phyloP scores from a whole-genome alignment of 1,140 invertebrate genomes.

The Batillaria attramentaria region DNA sequence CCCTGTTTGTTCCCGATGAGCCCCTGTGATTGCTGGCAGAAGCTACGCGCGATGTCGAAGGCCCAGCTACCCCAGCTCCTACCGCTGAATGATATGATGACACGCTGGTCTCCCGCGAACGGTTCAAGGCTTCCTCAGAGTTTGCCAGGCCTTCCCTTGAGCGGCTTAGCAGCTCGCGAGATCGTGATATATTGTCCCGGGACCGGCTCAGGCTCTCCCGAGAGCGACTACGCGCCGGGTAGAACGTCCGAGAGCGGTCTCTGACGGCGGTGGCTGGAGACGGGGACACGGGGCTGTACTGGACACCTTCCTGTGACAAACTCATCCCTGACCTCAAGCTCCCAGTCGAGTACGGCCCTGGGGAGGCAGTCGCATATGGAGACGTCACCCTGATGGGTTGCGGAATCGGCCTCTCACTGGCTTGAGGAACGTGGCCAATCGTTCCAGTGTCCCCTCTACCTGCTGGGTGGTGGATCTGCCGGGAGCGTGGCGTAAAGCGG shows the following conservation, averaged over 20 bases:
- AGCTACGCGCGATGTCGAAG: background rate
- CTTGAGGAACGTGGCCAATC: background rate
- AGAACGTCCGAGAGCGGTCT: slow-evolving; percentile 37
- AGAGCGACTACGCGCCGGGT: slow-evolving; percentile 35
- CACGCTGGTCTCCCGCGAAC: slow-evolving; percentile 24
- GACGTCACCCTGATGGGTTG: slow-evolving; percentile 18
- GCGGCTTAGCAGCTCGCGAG: slow-evolving; percentile 26
- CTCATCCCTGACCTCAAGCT: background rate
- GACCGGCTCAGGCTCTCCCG: slow-evolving; percentile 36
- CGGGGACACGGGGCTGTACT: background rate
- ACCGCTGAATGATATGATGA: slow-evolving; percentile 20
- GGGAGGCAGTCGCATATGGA: slow-evolving; percentile 5
- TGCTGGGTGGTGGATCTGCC: background rate
- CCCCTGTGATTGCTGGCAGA: background rate
- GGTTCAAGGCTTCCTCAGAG: slow-evolving; percentile 22
- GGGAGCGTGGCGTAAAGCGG: slow-evolving; percentile 9
- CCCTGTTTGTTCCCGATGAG: slow-evolving; percentile 1
- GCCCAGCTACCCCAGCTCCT: background rate
- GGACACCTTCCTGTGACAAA: slow-evolving; percentile 20
- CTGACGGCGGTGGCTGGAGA: slow-evolving; percentile 31
- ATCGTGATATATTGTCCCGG: slow-evolving; percentile 26
- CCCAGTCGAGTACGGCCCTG: background rate
- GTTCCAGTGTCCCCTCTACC: background rate
- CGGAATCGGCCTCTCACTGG: too few relatives aligned
- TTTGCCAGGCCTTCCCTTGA: slow-evolving; percentile 33